Base-by-base conservation (phyloP, 2,113 vertebrate species). In the Aspidoscelis tigris region DNA sequence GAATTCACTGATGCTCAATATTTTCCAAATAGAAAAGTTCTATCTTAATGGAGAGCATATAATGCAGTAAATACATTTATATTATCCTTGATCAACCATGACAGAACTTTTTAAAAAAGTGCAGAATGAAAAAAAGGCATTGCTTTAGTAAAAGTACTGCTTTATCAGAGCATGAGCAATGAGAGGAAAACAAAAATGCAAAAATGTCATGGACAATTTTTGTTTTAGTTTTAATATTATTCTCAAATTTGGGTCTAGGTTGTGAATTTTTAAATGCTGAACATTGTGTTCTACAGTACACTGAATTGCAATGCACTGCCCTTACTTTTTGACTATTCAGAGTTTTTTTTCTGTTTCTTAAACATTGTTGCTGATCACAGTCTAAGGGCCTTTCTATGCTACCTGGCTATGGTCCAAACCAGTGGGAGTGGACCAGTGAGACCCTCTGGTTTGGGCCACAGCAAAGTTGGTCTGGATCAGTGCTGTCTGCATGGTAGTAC, bases 61-160 rank as follows among this genome's bases (percentile, higher is more conserved):
- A 93, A 94, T 92, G 84, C 0, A 0, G 68, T 88, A 93, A 94
- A 94, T 90, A 91, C 39, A 64, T 91, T 92, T 90, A 90, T 93
- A 92, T 94, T 94, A 93, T 91, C 88, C 91, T 83, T 91, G 87
- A 90, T 93, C 85, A 92, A 77, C 86, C 11, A 0, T 93, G 87
- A 92, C 86, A 89, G 26, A 3, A 88, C 87, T 84, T 84, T 79
- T 33, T 94, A 91, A 64, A 61, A 26, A n/a, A 92, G 58, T n/a
- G 21, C 20, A 76, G 6, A 7, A 89, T 43, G 55, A 16, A 16
- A 16, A 83, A 89, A 43, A 82, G 89, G 82, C 80, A 43, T 78
- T 74, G 85, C 89, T 43, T 90, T 76, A 87, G 41, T 0, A 21
- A 33, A 24, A 89, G 10, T 1, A 79, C 6, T 81, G 20, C 90